phyloP scores from a whole-genome alignment of 2,888 invertebrate genomes.

The Caenorhabditis panamensis region DNA sequence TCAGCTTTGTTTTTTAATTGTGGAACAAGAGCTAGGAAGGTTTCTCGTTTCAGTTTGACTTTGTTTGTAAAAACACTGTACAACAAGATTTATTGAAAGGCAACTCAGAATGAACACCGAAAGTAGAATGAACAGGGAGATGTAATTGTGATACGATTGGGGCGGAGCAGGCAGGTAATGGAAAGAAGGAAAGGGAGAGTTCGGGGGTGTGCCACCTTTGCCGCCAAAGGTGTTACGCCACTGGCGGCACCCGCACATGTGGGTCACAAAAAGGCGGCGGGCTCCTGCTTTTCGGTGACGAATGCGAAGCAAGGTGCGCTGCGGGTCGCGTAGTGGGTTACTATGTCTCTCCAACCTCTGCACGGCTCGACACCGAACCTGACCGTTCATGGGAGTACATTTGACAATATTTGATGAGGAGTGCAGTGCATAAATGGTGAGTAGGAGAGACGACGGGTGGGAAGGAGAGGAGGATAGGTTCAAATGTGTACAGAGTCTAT shows the following conservation, averaged over 20 bases:
- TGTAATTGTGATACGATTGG: not conserved
- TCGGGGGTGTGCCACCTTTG: not conserved
- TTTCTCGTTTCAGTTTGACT: too few species aligned
- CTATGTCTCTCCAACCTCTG: not conserved
- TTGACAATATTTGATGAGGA: slow-evolving; percentile 8
- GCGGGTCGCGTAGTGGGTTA: not conserved
- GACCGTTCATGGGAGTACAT: slow-evolving; percentile 8
- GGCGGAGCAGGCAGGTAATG: not conserved
- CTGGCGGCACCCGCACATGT: not conserved
- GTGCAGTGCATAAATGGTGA: not conserved
- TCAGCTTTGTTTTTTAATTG: too few species aligned
- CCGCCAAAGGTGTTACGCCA: not conserved
- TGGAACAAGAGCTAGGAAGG: too few species aligned
- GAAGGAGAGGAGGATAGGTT: slow-evolving; percentile 1
- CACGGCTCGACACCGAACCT: not conserved
- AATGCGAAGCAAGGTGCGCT: not conserved
- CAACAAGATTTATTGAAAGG: too few species aligned
- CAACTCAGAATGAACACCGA: too few species aligned
- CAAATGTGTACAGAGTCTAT: slow-evolving; percentile 1
- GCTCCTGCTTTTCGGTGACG: not conserved
- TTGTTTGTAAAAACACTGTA: too few species aligned
- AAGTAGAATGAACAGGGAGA: not conserved
- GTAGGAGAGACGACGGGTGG: not conserved
- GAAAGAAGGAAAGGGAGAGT: not conserved
- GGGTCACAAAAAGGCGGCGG: not conserved